Base-by-base conservation (phyloP, 2,888 invertebrate species). In the Gibbula magus region DNA sequence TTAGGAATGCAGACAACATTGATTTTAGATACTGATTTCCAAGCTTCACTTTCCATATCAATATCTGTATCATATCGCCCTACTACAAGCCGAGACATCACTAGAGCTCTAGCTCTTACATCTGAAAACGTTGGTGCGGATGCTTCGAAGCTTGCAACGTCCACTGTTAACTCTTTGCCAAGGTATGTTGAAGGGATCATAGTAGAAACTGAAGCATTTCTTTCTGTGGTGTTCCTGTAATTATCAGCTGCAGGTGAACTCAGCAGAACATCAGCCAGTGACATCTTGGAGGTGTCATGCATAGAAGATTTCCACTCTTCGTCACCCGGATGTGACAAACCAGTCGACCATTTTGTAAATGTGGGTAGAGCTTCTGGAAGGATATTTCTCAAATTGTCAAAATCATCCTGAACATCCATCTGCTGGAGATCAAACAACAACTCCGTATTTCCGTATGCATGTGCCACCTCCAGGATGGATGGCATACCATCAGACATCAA, bases 41-140 rank as follows among this genome's bases (percentile, higher is more conserved):
- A 75, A 10, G 25, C 16, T 54, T 16, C n/a, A n/a, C n/a, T 53
- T n/a, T 75, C 18, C 8, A 53, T 13, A 32, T 54, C 39, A 20
- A 56, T 74, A 29, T 18, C 20, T 7, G 51, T 29, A 1, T 29
- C 20, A 56, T 78, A 78, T 22, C 78, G 73, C 4, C 78, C 78
- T 35, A 74, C 29, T 8, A 78, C 39, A 1, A 74, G 78, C 67
- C 74, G 74, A n/a, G 78, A 78, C 29, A 78, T 13, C 74, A 74
- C 52, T 32, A 56, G 35, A 56, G 25, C 73, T 20, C 52, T 13
- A n/a, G 13, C 35, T 73, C 51, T 3, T 20, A 53, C 53, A 29
- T 75, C 13, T 32, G 53, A 75, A n/a, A 53, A 20, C 29, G 16
- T 29, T 39, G 35, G 5, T 54, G 25, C 35, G n/a, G 54, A 25